A percentile compares a stretch with the other conserved stretches of the same genome.
Evolutionary conservation across 2,797 vertebrate genomes (phyloP).

Genomic region (Sebastes variabilis): DNA sequence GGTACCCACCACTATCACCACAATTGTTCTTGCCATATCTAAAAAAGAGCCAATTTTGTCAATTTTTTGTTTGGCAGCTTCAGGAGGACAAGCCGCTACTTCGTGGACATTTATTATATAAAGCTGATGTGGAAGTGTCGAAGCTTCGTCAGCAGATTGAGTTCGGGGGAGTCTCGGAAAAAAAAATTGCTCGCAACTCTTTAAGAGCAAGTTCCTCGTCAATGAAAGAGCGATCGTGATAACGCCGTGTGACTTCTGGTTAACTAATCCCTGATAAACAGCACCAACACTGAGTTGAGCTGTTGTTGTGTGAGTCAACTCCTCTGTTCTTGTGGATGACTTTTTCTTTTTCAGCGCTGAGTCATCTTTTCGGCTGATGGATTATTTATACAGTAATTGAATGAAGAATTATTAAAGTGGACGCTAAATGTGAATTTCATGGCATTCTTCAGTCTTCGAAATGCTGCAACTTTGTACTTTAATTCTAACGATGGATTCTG

Average conservation of each 20-base stretch:
- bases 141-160: conserved; percentile 44
- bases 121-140: conserved; percentile 23
- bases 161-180: conserved; percentile 11
- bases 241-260: not conserved
- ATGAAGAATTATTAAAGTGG: conserved; percentile 16
- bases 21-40: conserved; percentile 61
- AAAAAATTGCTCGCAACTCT: conserved; percentile 2
- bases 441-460: not conserved
- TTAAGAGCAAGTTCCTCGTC: conserved; percentile 29
- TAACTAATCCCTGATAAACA: conserved; percentile 40
- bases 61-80: conserved; percentile 66
- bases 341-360: conserved; percentile 63
- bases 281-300: conserved; percentile 57
- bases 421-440: conserved; percentile 2
- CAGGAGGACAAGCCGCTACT: conserved; percentile 46
- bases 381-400: conserved; percentile 61
- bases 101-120: conserved; percentile 49
- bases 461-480: not conserved
- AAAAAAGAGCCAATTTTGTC: conserved; percentile 69
- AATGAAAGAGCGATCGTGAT: conserved; percentile 40
- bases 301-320: conserved; percentile 74
- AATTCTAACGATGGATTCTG: not conserved
- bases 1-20: conserved; percentile 41
- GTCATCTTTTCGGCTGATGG: conserved; percentile 55
- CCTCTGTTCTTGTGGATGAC: conserved; percentile 72